Conservation (phyloP, 1,140 invertebrate genomes). For the Heliconius eleuchia region DNA sequence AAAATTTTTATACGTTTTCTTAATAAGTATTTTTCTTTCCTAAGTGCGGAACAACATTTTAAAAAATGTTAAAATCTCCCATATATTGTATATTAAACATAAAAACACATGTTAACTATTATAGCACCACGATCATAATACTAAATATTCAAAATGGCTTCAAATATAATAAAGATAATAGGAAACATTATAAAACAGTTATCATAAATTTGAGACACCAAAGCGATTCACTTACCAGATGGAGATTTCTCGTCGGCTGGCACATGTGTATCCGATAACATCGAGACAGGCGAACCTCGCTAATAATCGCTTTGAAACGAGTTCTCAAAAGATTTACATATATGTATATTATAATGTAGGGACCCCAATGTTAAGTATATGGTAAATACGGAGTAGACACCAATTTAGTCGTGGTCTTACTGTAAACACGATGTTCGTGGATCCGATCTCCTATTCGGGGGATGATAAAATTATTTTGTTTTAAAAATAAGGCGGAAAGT, state of each 20-base stretch:
- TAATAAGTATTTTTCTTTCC: no score
- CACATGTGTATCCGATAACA: not conserved
- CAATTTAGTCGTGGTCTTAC: no score
- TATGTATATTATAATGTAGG: not conserved
- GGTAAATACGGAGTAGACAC: not conserved
- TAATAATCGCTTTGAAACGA: not conserved
- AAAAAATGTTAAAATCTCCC: no score
- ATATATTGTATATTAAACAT: no score
- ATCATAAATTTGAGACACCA: not conserved
- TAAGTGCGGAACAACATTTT: no score
- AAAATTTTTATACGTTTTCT: no score
- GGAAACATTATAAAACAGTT: not conserved
- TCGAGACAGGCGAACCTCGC: not conserved
- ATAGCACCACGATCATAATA: not conserved
- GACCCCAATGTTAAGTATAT: not conserved
- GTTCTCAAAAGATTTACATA: not conserved
- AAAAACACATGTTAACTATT: no score
- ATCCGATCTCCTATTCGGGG: no score
- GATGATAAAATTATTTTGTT: not conserved
- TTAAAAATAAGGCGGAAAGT: no score
- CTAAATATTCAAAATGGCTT: not conserved
- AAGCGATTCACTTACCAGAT: not conserved
- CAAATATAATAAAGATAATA: not conserved
- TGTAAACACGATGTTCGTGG: no score
- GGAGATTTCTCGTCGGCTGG: not conserved